phyloP scores from a whole-genome alignment of 2,888 invertebrate species.

The Azorinus chamasolen region DNA sequence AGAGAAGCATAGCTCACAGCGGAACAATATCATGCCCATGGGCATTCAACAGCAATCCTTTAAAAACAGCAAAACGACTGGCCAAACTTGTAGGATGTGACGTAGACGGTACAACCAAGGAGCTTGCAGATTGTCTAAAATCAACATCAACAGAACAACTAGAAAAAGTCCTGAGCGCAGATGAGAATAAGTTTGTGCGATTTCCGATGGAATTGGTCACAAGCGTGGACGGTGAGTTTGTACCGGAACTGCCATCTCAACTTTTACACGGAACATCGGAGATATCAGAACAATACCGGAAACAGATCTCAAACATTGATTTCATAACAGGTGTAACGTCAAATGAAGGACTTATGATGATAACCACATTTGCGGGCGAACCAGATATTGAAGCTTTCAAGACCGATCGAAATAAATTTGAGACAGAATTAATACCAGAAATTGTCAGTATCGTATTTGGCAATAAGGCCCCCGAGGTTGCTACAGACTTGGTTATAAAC shows the following conservation, averaged over 20 bases:
- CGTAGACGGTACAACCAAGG: conserved; percentile 13
- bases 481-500: background rate
- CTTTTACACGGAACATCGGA: conserved; percentile 94
- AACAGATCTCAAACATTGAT: conserved; percentile 87
- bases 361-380: conserved; percentile 89
- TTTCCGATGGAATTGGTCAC: conserved; percentile 92
- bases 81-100: conserved; percentile 61
- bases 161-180: conserved; percentile 29
- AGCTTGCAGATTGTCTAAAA: conserved; percentile 54
- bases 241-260: conserved; percentile 94
- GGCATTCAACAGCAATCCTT: conserved; percentile 56
- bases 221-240: conserved; percentile 95
- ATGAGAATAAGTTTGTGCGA: background rate
- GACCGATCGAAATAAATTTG: conserved; percentile 10
- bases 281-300: background rate
- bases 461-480: conserved; percentile 1
- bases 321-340: conserved; percentile 97
- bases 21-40: conserved; percentile 62
- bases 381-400: conserved; percentile 91
- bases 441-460: conserved; percentile 4
- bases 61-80: conserved; percentile 91
- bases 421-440: background rate
- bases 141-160: conserved; percentile 34
- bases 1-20: conserved; percentile 72
- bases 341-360: conserved; percentile 91